These are phyloP conservation scores for Drosophila lacertosa DNA, from an alignment of 1,140 invertebrate species.

Conservation along the genomic window DNA sequence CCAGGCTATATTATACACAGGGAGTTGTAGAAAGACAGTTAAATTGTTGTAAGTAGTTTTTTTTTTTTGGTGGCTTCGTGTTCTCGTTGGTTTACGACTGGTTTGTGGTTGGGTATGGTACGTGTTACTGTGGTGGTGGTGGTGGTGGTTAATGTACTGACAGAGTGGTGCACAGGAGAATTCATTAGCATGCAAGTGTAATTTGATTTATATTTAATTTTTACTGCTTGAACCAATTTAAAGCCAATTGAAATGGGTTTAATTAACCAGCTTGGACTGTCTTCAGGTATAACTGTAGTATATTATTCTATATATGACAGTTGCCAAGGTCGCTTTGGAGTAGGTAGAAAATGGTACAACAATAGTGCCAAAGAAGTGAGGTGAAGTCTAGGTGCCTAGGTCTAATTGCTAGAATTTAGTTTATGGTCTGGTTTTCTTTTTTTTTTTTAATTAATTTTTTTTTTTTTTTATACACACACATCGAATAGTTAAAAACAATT, in stretches of 20 bases:
- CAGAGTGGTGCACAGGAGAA: constrained; percentile 49
- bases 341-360: constrained; percentile 33
- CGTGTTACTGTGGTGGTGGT: constrained; percentile 32
- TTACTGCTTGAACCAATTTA: background rate
- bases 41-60: constrained; percentile 63
- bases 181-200: constrained; percentile 46
- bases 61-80: constrained; percentile 30
- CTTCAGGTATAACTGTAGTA: background rate
- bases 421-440: constrained; percentile 2
- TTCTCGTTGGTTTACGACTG: constrained; percentile 48
- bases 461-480: constrained; percentile 52
- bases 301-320: constrained; percentile 3
- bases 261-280: background rate
- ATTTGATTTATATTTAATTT: constrained; percentile 17
- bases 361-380: constrained; percentile 30
- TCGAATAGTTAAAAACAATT: constrained; percentile 41
- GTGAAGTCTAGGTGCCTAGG: constrained; percentile 46
- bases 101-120: constrained; percentile 51
- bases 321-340: constrained; percentile 4
- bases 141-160: constrained; percentile 26
- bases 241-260: constrained; percentile 30
- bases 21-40: constrained; percentile 83
- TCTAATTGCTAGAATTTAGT: constrained; percentile 17
- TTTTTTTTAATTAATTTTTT: constrained; percentile 3
- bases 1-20: constrained; percentile 74